Base-by-base conservation (phyloP, 2,113 vertebrate genomes). In the Leucosticte australis region DNA sequence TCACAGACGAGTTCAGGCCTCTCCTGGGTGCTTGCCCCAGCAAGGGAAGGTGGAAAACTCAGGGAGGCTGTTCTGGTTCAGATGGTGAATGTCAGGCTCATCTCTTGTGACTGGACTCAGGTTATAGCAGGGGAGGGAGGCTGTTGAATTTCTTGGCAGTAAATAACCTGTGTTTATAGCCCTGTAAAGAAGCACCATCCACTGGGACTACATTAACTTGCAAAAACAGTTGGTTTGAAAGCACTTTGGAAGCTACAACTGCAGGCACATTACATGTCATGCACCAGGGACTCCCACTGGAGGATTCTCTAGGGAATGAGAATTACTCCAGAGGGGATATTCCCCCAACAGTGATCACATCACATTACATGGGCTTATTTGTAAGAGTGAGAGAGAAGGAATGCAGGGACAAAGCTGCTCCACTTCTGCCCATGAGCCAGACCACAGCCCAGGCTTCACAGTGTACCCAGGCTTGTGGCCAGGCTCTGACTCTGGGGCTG, bases 361-460 rank as follows among this genome's bases (percentile, higher is more conserved):
- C 33, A 31, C 12, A 9, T 20, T 65, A 63, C 0, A 0, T 8
- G 63, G 63, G 56, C 26, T 78, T 63, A 20, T 46, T 56, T 79
- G 71, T 75, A 55, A 31, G 26, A 92, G 46, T 24, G 30, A 13
- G 57, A 89, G 41, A 49, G 39, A 15, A 84, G 19, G 23, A 42
- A 37, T 46, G 31, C 62, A 86, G 37, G 28, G 28, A 64, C 30
- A 15, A 84, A 79, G 80, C 49, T 92, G 60, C 28, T 71, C 18
- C 65, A 65, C 33, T 50, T 67, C 55, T 63, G 76, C 31, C 24
- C 64, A 63, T 0, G 0, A 92, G 67, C n/a, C 83, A 86, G 39
- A 67, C 20, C 47, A 83, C 0, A 0, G 46, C 33, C 47, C 21
- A 39, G n/a, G 30, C 42, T 17, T 13, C 4, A 7, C 27, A 11